Percentiles rank a stretch among this genome's conserved stretches.
These are phyloP conservation scores for Mormyrus proboscirostris DNA, from an alignment of 2,797 vertebrate species.

Conservation along the genomic window DNA sequence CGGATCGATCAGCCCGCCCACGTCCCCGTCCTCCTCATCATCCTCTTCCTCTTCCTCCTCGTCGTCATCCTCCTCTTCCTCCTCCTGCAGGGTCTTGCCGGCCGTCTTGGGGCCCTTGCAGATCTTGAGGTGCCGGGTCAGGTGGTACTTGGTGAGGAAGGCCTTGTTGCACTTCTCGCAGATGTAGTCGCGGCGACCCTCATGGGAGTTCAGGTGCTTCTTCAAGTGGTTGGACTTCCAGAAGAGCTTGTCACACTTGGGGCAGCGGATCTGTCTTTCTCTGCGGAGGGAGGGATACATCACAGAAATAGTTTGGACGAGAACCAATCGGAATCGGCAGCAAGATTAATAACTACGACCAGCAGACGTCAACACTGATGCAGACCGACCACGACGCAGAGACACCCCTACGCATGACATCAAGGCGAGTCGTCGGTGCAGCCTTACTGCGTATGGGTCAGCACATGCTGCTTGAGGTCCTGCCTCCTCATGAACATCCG, in stretches of 20 bases:
- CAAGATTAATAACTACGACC: neutral
- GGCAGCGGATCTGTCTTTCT: slow-evolving; percentile 88
- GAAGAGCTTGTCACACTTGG: slow-evolving; percentile 93
- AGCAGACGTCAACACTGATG: neutral
- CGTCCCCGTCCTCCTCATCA: slow-evolving; percentile 38
- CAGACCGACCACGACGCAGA: neutral
- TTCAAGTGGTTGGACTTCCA: slow-evolving; percentile 91
- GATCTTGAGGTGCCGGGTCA: slow-evolving; percentile 94
- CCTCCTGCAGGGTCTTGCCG: slow-evolving; percentile 59
- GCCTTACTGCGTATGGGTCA: slow-evolving; percentile 87
- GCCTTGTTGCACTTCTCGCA: slow-evolving; percentile 97
- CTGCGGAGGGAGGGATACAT: slow-evolving; percentile 48
- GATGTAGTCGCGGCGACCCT: slow-evolving; percentile 91
- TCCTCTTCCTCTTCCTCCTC: slow-evolving; percentile 48
- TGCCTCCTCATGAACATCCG: slow-evolving; percentile 89
- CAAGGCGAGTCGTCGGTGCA: neutral
- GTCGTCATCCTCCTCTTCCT: slow-evolving; percentile 60
- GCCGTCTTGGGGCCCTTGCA: slow-evolving; percentile 83
- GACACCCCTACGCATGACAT: neutral
- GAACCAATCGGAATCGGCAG: neutral
- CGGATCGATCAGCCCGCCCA: slow-evolving; percentile 41
- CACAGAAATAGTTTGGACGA: neutral
- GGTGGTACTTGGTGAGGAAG: slow-evolving; percentile 96
- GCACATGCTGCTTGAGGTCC: slow-evolving; percentile 91
- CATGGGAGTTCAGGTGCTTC: slow-evolving; percentile 96